Evolutionary conservation across 2,797 vertebrate genomes (phyloP), one percentile per base, ranked within the genome.

Genomic region (Catamblyrhynchus diadema): DNA sequence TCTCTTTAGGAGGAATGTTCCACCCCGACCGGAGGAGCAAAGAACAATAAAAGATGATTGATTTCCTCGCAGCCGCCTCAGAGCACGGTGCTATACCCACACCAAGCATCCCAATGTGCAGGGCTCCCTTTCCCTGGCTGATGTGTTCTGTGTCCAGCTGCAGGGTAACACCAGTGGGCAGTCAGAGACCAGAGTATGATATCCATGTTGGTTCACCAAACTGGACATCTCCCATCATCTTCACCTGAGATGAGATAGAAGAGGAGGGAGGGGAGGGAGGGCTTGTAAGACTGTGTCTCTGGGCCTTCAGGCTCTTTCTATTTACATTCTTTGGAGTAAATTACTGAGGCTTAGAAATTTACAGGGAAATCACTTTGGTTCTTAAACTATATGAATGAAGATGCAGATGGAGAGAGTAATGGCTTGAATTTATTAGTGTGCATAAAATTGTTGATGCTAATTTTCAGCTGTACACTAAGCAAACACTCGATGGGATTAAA

Each of bases 351-450:
- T 94, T 86, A 90, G 93, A 94, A 94, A 96, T 94, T 84, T 88
- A 62, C 73, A 85, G 88, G 83, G 93, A 95, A 97, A 97, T 94
- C 71, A 4, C 80, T 97, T 93, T 88, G 77, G 95, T 96, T 95
- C 94, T 96, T 96, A 94, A 93, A 91, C 87, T 84, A 19, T 94
- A 94, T 84, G 93, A 96, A 96, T 96, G 95, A 94, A 96, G 95
- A 77, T 90, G 93, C 96, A 97, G 96, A 97, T 96, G 95, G 95
- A 91, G 95, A 94, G 93, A 96, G 95, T 94, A 96, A 97, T 94
- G 95, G 95, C 95, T 96, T 94, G 90, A 96, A 96, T 97, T 96
- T 96, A 97, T 97, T 97, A 96, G 94, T 8, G 41, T 19, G 70
- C 93, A 74, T 96, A 96, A 97, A 96, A 96, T 91, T 93, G 96